Evolutionary conservation across 1,140 invertebrate species (phyloP).

Genomic region (Ostrea edulis): DNA sequence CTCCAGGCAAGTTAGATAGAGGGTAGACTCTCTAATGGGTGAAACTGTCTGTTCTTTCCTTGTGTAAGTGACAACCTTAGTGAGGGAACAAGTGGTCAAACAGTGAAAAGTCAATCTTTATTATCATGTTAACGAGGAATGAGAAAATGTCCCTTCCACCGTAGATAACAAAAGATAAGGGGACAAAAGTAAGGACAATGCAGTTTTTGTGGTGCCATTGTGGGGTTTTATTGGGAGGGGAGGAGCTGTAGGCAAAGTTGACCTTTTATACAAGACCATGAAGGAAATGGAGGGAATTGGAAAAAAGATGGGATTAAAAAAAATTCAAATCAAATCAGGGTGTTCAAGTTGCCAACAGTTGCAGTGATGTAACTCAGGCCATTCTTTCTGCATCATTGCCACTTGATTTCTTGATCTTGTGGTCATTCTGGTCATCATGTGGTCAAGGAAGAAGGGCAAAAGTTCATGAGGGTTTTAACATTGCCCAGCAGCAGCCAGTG

Average conservation of each 20-base stretch:
- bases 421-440: slow-evolving; percentile 25
- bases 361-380: background rate
- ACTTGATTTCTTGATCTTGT: slow-evolving; percentile 26
- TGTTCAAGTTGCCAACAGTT: slow-evolving; percentile 22
- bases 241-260: background rate
- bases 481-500: slow-evolving; percentile 21
- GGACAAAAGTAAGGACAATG: slow-evolving; percentile 12
- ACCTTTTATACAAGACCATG: background rate
- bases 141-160: slow-evolving; percentile 21
- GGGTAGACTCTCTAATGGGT: slow-evolving; percentile 2
- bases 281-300: background rate
- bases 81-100: slow-evolving; percentile 14
- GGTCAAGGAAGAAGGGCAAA: slow-evolving; percentile 33
- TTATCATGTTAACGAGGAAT: slow-evolving; percentile 19
- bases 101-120: slow-evolving; percentile 21
- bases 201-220: slow-evolving; percentile 24
- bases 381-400: slow-evolving; percentile 22
- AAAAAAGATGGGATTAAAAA: background rate
- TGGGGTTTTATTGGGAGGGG: slow-evolving; percentile 17
- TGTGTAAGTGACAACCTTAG: slow-evolving; percentile 1
- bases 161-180: slow-evolving; percentile 35
- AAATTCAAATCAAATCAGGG: slow-evolving; percentile 5
- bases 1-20: background rate
- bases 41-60: background rate
- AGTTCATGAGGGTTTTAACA: slow-evolving; percentile 34